These are phyloP conservation scores for Tipula lateralis DNA, from an alignment of 2,888 invertebrate genomes.

Conservation along the genomic window DNA sequence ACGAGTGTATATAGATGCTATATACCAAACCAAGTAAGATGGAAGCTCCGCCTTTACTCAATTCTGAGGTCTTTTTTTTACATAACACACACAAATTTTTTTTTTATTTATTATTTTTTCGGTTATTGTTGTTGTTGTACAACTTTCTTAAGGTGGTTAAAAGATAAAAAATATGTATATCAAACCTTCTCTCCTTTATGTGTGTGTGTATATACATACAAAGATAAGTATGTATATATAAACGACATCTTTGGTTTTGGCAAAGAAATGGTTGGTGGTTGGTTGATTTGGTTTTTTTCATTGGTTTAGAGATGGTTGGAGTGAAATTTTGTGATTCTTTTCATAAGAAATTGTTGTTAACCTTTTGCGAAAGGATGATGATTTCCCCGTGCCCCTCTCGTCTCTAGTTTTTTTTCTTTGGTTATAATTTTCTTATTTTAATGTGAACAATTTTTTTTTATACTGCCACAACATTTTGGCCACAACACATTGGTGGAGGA, in stretches of 20 bases:
- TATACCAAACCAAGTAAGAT: neutral
- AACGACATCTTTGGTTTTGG: constrained; percentile 28
- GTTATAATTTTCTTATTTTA: neutral
- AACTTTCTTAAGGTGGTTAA: constrained; percentile 29
- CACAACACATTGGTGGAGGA: constrained; percentile 40
- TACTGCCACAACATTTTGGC: constrained; percentile 40
- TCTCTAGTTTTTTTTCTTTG: neutral
- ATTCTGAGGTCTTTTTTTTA: constrained; percentile 27
- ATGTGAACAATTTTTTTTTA: neutral
- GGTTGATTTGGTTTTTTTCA: constrained; percentile 28
- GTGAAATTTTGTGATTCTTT: constrained; percentile 29
- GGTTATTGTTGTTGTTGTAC: neutral
- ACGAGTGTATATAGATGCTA: neutral
- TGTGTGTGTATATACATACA: neutral
- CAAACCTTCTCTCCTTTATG: constrained; percentile 15
- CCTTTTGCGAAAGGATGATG: neutral
- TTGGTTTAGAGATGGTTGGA: constrained; percentile 29
- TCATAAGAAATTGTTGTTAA: neutral
- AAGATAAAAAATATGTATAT: constrained; percentile 20
- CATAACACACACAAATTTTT: neutral
- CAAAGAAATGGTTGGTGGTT: constrained; percentile 28
- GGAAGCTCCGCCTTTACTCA: constrained; percentile 29
- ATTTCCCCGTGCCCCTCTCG: neutral
- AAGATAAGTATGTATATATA: neutral
- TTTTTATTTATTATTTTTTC: neutral